These are phyloP conservation scores for Halichondria panicea DNA, from an alignment of 37 sponge, comb jelly and placozoan genomes.

Conservation along the genomic window DNA sequence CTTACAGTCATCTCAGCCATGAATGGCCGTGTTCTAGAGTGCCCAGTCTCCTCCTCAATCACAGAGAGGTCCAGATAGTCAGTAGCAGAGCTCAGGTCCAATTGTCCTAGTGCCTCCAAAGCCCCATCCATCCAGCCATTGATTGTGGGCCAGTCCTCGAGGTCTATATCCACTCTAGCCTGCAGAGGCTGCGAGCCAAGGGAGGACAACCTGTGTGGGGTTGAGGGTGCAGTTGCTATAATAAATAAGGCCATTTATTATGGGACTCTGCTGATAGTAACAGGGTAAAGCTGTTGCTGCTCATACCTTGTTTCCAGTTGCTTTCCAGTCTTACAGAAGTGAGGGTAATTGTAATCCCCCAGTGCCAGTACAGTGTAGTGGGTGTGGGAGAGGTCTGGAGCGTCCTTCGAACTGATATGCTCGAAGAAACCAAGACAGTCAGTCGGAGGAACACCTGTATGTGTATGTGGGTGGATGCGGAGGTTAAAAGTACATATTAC, in stretches of 20 bases:
- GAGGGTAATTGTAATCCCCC: constrained; percentile 66
- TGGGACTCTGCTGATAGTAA: neutral
- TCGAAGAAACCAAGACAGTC: constrained; percentile 43
- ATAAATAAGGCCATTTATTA: neutral
- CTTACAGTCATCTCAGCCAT: constrained; percentile 43
- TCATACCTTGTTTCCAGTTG: constrained; percentile 52
- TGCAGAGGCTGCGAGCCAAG: constrained; percentile 11
- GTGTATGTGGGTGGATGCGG: neutral
- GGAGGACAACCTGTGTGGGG: constrained; percentile 3
- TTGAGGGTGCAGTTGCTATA: neutral
- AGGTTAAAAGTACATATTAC: neutral
- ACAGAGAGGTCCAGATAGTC: constrained; percentile 61
- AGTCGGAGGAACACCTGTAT: constrained; percentile 51
- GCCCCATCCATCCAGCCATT: constrained; percentile 47
- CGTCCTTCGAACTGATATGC: constrained; percentile 5
- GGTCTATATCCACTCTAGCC: constrained; percentile 49
- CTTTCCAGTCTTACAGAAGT: constrained; percentile 48
- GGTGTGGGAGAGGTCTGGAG: constrained; percentile 9
- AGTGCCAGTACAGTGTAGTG: constrained; percentile 58
- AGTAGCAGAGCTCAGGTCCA: constrained; percentile 10
- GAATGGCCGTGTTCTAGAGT: constrained; percentile 40
- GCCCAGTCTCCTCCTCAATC: constrained; percentile 25
- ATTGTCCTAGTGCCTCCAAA: neutral
- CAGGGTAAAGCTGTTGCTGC: neutral
- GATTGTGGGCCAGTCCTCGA: constrained; percentile 49